A percentile compares a stretch with the other conserved stretches of the same genome.
Conservation (phyloP, 2,113 vertebrate species). For the Ellobius talpinus region DNA sequence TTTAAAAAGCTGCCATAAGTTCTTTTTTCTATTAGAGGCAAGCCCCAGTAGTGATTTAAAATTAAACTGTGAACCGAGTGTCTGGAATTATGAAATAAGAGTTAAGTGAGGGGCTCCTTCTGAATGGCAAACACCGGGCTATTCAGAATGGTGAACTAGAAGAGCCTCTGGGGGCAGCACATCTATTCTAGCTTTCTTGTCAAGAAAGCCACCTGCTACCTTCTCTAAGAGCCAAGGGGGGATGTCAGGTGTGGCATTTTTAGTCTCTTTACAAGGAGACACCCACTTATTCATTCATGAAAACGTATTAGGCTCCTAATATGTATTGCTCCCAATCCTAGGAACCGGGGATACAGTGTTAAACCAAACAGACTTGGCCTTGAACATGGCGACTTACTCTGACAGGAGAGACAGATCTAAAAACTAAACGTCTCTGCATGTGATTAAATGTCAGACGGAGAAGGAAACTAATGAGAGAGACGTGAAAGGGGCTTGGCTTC, state of each 20-base stretch:
- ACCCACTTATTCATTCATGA: conserved; percentile 17
- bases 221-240: not conserved
- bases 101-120: not conserved
- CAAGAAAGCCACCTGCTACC: not conserved
- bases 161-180: not conserved
- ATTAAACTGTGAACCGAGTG: conserved; percentile 69
- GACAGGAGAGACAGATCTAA: not conserved
- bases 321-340: not conserved
- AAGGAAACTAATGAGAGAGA: not conserved
- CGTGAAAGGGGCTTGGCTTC: not conserved
- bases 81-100: conserved; percentile 44
- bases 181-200: not conserved
- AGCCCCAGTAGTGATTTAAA: conserved; percentile 72
- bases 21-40: conserved; percentile 50
- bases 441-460: not conserved
- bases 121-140: conserved; percentile 46
- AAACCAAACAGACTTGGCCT: conserved; percentile 27
- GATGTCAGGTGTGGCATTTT: conserved; percentile 19
- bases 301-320: not conserved
- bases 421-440: not conserved
- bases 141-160: not conserved
- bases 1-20: conserved; percentile 64
- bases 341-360: not conserved
- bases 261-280: conserved; percentile 12
- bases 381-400: not conserved